phyloP scores from a whole-genome alignment of 2,113 vertebrate genomes.

The Ailuropoda melanoleuca region DNA sequence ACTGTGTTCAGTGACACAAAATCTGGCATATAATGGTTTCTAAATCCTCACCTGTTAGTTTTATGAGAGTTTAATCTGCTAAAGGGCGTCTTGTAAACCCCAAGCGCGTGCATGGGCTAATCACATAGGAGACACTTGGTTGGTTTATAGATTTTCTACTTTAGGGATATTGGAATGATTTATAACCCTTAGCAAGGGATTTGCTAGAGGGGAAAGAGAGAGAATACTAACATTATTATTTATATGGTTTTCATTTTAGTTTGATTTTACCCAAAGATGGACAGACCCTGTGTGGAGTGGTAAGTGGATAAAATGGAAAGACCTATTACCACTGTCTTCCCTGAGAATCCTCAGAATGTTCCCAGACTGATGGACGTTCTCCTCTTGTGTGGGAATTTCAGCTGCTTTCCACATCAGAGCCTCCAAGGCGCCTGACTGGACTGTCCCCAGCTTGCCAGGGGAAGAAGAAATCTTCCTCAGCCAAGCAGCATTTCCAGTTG shows the following conservation, averaged over 20 bases:
- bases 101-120: not conserved
- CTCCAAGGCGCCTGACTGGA: not conserved
- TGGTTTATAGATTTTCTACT: not conserved
- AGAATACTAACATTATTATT: not conserved
- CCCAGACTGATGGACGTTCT: not conserved
- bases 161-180: not conserved
- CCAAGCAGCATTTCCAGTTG: not conserved
- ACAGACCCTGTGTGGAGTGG: not conserved
- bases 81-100: not conserved
- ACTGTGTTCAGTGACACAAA: not conserved
- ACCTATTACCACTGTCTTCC: not conserved
- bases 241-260: not conserved
- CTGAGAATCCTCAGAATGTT: not conserved
- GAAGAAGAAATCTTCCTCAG: not conserved
- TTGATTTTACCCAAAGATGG: not conserved
- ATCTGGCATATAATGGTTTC: not conserved
- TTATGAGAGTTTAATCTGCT: not conserved
- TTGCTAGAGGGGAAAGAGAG: not conserved
- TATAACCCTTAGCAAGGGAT: not conserved
- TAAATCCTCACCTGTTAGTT: not conserved
- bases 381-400: slow-evolving; percentile 1
- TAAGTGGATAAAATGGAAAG: not conserved
- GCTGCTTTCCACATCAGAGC: slow-evolving; percentile 28
- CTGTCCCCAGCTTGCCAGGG: not conserved
- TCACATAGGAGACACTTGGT: not conserved